Evolutionary conservation across 2,888 invertebrate genomes (phyloP).

Genomic region (Philopedon plagiatum): DNA sequence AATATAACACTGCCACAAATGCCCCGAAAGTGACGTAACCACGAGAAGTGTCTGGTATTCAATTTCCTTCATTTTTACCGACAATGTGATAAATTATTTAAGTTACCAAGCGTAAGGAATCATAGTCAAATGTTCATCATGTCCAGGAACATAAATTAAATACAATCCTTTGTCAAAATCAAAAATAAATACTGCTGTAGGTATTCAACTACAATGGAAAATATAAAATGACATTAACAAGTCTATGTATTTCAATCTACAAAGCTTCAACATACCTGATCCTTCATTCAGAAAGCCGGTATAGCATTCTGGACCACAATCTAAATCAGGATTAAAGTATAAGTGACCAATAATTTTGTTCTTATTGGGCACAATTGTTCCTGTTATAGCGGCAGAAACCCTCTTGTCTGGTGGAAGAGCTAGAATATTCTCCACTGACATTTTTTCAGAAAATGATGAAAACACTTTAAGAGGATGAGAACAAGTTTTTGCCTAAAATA

Average conservation of each 20-base stretch:
- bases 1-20: no score
- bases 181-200: no score
- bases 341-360: constrained; percentile 74
- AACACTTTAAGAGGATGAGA: constrained; percentile 83
- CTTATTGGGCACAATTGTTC: constrained; percentile 70
- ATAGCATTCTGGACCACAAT: constrained; percentile 84
- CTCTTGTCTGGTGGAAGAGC: constrained; percentile 76
- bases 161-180: no score
- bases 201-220: no score
- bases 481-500: constrained; percentile 82
- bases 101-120: no score
- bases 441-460: constrained; percentile 84
- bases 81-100: no score
- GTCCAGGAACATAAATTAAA: no score
- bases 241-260: background rate
- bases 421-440: constrained; percentile 81
- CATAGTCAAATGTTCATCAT: no score
- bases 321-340: constrained; percentile 80
- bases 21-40: no score
- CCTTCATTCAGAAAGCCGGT: constrained; percentile 79
- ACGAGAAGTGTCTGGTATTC: no score
- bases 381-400: constrained; percentile 70
- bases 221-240: no score
- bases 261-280: constrained; percentile 71
- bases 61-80: no score